phyloP scores from a whole-genome alignment of 2,888 invertebrate species.

The Limnephilus marmoratus region DNA sequence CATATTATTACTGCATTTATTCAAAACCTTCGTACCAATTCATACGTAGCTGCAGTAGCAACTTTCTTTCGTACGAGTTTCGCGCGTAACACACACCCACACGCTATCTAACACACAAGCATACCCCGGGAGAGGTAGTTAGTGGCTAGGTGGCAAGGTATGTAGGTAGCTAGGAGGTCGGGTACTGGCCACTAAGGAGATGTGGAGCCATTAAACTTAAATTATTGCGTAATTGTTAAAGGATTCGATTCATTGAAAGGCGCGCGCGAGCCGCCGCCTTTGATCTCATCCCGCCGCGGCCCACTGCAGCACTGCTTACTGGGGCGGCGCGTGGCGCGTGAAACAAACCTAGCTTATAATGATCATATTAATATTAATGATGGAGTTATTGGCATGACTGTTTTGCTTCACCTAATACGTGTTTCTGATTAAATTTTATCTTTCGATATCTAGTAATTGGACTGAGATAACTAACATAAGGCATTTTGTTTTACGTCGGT shows the following conservation, averaged over 20 bases:
- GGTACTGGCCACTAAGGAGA: slow-evolving; percentile 17
- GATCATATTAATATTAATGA: neutral
- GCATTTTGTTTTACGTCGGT: no score
- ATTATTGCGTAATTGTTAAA: slow-evolving; percentile 65
- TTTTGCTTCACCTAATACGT: neutral
- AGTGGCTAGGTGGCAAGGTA: no score
- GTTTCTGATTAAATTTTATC: neutral
- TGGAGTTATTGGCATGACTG: neutral
- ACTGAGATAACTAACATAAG: no score
- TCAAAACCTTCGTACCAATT: neutral
- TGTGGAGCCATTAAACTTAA: slow-evolving; percentile 61
- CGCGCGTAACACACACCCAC: neutral
- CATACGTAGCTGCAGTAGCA: no score
- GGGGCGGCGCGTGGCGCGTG: slow-evolving; percentile 48
- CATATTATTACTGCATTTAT: neutral
- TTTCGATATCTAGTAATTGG: neutral
- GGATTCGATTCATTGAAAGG: slow-evolving; percentile 62
- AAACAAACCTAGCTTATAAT: neutral
- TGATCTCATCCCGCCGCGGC: slow-evolving; percentile 53
- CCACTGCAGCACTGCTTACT: no score
- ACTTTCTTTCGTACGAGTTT: neutral
- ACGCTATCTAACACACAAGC: neutral
- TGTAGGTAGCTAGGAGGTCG: slow-evolving; percentile 18
- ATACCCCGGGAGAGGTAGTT: neutral
- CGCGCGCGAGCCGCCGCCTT: slow-evolving; percentile 56